Evolutionary conservation across 2,888 invertebrate genomes (phyloP).

Genomic region (Patella caerulea): DNA sequence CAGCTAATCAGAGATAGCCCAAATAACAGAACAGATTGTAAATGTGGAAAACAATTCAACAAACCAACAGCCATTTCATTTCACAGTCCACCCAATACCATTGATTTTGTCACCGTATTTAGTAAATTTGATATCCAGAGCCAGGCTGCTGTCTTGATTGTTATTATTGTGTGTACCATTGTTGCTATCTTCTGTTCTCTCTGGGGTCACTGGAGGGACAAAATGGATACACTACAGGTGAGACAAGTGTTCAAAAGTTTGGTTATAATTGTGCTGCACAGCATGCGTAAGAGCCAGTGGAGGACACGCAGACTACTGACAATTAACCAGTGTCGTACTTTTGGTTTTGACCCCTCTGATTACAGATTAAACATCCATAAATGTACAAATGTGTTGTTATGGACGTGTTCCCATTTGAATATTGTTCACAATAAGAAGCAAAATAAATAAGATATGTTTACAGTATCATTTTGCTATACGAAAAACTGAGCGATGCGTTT

Average conservation of each 20-base stretch:
- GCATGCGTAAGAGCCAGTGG: too few species aligned
- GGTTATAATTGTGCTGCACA: too few species aligned
- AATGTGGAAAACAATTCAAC: constrained; percentile 16
- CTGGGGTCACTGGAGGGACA: constrained; percentile 63
- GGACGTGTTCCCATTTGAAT: too few species aligned
- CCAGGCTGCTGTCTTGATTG: constrained; percentile 62
- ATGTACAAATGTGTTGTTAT: too few species aligned
- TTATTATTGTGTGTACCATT: constrained; percentile 54
- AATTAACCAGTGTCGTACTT: too few species aligned
- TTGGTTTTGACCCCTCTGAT: too few species aligned
- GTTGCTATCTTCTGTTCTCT: constrained; percentile 48
- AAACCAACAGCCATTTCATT: constrained; percentile 50
- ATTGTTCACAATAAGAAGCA: too few species aligned
- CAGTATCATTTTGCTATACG: too few species aligned
- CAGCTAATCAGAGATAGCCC: background rate
- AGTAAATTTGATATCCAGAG: constrained; percentile 49
- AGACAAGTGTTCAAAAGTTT: background rate
- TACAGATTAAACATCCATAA: too few species aligned
- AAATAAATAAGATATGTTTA: too few species aligned
- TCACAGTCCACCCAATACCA: constrained; percentile 66
- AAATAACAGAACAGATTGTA: constrained; percentile 19
- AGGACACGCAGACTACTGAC: too few species aligned
- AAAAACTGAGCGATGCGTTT: too few species aligned
- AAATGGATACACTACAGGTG: constrained; percentile 55
- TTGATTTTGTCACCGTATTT: constrained; percentile 70